phyloP scores from a whole-genome alignment of 2,797 vertebrate genomes.

The Perodicticus potto region DNA sequence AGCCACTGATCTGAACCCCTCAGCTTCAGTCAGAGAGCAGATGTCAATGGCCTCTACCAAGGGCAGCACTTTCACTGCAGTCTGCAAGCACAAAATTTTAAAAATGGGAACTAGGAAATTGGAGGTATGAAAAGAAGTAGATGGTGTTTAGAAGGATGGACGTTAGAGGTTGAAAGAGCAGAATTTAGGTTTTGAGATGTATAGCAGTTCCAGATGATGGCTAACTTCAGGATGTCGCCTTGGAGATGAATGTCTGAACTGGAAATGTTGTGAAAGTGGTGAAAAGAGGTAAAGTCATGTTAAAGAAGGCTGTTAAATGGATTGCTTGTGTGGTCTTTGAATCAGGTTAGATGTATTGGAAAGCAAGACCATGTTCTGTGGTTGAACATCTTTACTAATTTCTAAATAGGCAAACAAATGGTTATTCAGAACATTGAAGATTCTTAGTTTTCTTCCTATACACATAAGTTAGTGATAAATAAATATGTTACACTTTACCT shows the following conservation, averaged over 20 bases:
- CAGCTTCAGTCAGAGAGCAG: constrained; percentile 82
- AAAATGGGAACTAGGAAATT: background rate
- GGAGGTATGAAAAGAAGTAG: background rate
- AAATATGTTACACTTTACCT: background rate
- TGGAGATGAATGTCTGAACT: background rate
- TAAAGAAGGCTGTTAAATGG: background rate
- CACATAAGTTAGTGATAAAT: background rate
- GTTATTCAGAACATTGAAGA: background rate
- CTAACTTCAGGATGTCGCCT: background rate
- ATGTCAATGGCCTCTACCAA: constrained; percentile 88
- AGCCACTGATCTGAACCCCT: constrained; percentile 81
- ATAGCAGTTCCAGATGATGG: background rate
- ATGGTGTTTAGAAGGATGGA: background rate
- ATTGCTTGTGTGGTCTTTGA: background rate
- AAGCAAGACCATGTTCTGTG: background rate
- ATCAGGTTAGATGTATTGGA: background rate
- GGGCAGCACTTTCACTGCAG: constrained; percentile 84
- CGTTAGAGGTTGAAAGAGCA: background rate
- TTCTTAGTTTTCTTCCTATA: background rate
- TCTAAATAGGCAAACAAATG: constrained; percentile 30
- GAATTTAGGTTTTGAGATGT: background rate
- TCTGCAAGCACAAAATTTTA: constrained; percentile 46
- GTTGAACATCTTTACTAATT: background rate
- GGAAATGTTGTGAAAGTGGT: background rate
- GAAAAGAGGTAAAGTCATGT: background rate